Conservation (phyloP, 1,140 invertebrate genomes). For the Dreissena polymorpha region DNA sequence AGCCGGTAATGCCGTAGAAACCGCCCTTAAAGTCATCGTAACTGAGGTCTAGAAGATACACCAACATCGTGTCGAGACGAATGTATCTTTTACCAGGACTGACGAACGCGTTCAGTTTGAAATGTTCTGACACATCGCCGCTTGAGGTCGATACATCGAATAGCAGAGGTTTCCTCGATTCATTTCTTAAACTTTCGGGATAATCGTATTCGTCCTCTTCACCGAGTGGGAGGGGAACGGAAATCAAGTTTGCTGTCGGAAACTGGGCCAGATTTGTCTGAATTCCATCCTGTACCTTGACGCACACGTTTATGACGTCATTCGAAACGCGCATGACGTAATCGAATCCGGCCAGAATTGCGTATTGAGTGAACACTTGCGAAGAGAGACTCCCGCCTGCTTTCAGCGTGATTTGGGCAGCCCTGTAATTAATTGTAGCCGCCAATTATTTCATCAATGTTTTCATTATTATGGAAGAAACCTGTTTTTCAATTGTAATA, state of each 20-base stretch:
- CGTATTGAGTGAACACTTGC: conserved; percentile 7
- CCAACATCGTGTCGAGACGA: conserved; percentile 22
- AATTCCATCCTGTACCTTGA: conserved; percentile 33
- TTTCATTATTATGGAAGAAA: no score
- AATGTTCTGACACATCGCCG: not conserved
- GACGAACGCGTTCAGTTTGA: conserved; percentile 3
- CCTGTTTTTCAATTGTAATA: no score
- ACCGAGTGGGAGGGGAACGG: conserved; percentile 29
- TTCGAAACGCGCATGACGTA: not conserved
- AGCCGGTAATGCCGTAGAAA: conserved; percentile 31
- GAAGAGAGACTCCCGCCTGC: not conserved
- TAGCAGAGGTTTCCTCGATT: conserved; percentile 29
- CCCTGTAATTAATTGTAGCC: not conserved
- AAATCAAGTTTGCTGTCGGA: conserved; percentile 11
- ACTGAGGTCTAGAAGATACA: conserved; percentile 13
- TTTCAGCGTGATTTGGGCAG: conserved; percentile 12
- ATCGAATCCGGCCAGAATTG: conserved; percentile 41
- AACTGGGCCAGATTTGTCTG: conserved; percentile 23
- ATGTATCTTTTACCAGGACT: conserved; percentile 29
- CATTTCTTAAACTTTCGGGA: conserved; percentile 19
- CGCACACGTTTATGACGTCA: conserved; percentile 25
- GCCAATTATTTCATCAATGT: no score
- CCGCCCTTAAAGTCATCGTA: conserved; percentile 5
- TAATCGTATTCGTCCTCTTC: conserved; percentile 41
- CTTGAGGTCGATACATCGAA: conserved; percentile 21